Evolutionary conservation across 1,140 invertebrate genomes (phyloP), one percentile per base, ranked within the genome.

Genomic region (Euschistus heros): DNA sequence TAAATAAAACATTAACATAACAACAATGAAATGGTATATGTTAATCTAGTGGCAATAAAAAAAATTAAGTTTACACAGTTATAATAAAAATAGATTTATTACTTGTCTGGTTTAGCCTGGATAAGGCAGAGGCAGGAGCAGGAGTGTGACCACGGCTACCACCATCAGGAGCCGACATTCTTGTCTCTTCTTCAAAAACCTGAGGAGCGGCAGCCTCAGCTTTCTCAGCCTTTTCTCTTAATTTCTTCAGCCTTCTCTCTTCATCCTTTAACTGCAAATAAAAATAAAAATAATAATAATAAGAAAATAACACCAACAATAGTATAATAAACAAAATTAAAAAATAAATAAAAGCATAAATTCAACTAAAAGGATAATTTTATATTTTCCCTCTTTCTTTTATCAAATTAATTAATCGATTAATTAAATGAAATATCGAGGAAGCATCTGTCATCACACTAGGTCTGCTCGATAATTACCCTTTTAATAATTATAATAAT

Each of bases 111-210:
- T 59, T 59, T 18, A 33, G 24, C 26, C 55, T 59, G n/a, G 55
- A 22, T 8, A 33, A 10, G 20, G 33, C n/a, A 26, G 55, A 52
- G 18, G 27, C 54, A 63, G 61, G 57, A 6, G 60, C 59, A 2
- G 68, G 59, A 44, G 67, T 68, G 17, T 69, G 67, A 10, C 62
- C 67, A n/a, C 27, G 80, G 44, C 74, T 76, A 66, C 63, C n/a
- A 6, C 33, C 33, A 54, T 77, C 78, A 70, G 80, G 87, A 14
- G 88, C 88, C 76, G 89, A 91, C 89, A 92, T 92, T 69, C 89
- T 82, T 2, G 89, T 92, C 71, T 92, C 89, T 74, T 92, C 89
- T 73, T 91, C 89, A 70, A 88, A 88, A 5, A 87, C 79, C 71
- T 86, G 83, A 37, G 85, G 77, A 8, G 68, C 50, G 26, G 67